These are phyloP conservation scores for Pseudorhombus dupliciocellatus DNA, from an alignment of 2,113 vertebrate species.

Conservation along the genomic window DNA sequence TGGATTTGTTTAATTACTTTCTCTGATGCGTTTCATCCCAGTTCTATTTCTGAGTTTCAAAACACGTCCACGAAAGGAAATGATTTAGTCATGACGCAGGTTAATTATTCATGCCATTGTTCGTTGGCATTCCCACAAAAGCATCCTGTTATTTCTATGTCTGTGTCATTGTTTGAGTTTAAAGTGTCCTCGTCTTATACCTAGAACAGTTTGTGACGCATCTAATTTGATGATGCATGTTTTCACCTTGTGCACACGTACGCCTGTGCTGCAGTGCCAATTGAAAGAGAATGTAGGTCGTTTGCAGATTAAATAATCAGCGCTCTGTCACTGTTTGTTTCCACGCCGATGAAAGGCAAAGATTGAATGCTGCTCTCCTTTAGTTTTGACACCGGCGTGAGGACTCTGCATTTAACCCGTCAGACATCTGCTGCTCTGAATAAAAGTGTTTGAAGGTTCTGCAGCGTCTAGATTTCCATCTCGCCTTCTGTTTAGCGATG, in stretches of 20 bases:
- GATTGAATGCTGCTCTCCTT: too few relatives aligned
- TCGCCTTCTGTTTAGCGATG: too few relatives aligned
- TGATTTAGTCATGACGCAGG: not conserved
- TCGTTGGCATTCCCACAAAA: not conserved
- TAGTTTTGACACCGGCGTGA: not conserved
- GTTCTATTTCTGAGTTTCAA: too few relatives aligned
- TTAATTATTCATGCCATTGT: not conserved
- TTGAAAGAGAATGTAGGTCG: too few relatives aligned
- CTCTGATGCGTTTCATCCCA: not conserved
- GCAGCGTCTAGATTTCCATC: not conserved
- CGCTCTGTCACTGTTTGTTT: too few relatives aligned
- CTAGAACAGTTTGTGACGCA: not conserved
- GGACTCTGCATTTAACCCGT: constrained; percentile 10
- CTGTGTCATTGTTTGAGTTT: not conserved
- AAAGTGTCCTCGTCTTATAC: not conserved
- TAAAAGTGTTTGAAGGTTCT: not conserved
- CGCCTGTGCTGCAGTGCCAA: too few relatives aligned
- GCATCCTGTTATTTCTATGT: not conserved
- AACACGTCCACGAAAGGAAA: not conserved
- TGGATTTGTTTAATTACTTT: not conserved
- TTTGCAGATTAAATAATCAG: too few relatives aligned
- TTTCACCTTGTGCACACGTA: too few relatives aligned
- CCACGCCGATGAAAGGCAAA: too few relatives aligned
- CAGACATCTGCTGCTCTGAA: not conserved
- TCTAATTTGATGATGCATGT: too few relatives aligned